Base-by-base conservation (phyloP, 2,797 vertebrate genomes). In the Dryobates pubescens region DNA sequence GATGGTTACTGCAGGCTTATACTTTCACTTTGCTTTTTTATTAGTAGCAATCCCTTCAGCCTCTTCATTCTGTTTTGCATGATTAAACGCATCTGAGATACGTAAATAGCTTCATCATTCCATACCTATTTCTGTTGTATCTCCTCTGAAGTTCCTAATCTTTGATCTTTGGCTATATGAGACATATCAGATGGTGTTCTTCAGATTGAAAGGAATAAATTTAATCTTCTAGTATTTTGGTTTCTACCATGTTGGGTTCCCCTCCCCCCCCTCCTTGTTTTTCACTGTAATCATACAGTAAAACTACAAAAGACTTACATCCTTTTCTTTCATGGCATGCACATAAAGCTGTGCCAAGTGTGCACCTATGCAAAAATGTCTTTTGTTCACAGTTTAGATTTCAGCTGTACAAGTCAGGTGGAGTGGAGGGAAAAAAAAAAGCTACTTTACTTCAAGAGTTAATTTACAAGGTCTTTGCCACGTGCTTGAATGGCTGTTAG, bases 151-250 rank as follows among this genome's bases (percentile, higher is more conserved):
- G 77, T 64, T 91, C 68, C 43, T 29, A 38, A 34, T 62, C 86
- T 93, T 95, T 93, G 86, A 82, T 93, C 75, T 94, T 59, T 16
- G 65, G 30, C n/a, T 90, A 17, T 13, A 30, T 16, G 51, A 82
- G 29, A 32, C 32, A 7, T 68, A 76, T 84, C 81, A 91, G 78
- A 77, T 74, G 43, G 58, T 65, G 24, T 47, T 95, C 61, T 70
- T 87, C 1, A 6, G 59, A 47, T 77, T 84, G 62, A 80, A 85
- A 90, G 26, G 34, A 77, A 56, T 19, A 49, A 49, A 43, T 90
- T 75, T 78, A 30, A 89, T 67, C 13, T 78, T 38, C 38, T 23
- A 13, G 5, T 68, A n/a, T 56, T 76, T 85, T 82, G 32, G 58
- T 87, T 65, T 58, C 74, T 67, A 10, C 27, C 41, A 10, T 23